These are phyloP conservation scores for Deilephila porcellus DNA, from an alignment of 2,888 invertebrate genomes.

Conservation along the genomic window DNA sequence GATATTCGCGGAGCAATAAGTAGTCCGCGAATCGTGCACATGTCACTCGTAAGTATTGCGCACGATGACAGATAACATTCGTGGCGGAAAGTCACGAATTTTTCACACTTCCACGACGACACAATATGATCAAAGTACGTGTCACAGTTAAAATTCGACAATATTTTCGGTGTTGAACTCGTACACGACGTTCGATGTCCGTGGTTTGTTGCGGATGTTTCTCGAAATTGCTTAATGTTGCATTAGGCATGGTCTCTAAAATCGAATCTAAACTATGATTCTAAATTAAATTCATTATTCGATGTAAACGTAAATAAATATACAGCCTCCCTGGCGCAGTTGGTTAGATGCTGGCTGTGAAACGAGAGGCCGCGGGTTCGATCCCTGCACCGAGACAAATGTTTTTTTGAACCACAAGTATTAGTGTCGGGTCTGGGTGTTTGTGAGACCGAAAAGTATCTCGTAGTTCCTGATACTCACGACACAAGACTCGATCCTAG, in stretches of 20 bases:
- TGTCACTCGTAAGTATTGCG: conserved; percentile 38
- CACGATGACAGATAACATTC: conserved; percentile 43
- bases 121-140: conserved; percentile 17
- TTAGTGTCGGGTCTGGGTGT: too few species aligned
- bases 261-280: not conserved
- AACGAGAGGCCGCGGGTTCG: too few species aligned
- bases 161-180: conserved; percentile 1
- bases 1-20: conserved; percentile 38
- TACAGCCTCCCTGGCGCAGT: too few species aligned
- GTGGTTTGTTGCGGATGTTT: not conserved
- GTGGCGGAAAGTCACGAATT: conserved; percentile 66
- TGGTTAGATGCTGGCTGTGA: too few species aligned
- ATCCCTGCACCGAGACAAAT: too few species aligned
- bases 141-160: conserved; percentile 21
- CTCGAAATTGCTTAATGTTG: not conserved
- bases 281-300: not conserved
- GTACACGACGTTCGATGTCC: not conserved
- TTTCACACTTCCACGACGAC: conserved; percentile 42
- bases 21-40: conserved; percentile 30
- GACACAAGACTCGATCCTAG: too few species aligned
- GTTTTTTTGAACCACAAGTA: too few species aligned
- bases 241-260: not conserved
- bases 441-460: too few species aligned
- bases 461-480: too few species aligned
- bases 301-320: not conserved